Percentiles rank a stretch among this genome's conserved stretches.
Conservation (phyloP, 2,797 vertebrate genomes). For the Hipposideros larvatus region DNA sequence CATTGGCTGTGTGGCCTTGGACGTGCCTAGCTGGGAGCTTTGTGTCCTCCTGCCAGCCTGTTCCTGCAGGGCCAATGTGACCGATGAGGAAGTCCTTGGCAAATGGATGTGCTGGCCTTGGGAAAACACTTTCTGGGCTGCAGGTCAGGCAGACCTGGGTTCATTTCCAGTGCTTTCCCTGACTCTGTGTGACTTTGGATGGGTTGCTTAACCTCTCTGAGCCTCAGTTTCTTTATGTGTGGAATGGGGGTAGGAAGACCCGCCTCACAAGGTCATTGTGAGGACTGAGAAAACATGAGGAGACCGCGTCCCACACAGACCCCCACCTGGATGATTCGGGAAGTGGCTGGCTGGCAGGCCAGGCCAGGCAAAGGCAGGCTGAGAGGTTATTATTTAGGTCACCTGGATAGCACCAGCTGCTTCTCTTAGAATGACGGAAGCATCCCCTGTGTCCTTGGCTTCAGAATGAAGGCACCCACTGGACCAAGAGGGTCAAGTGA, state of each 20-base stretch:
- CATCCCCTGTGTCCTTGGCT: background rate
- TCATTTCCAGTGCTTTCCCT: background rate
- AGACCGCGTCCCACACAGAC: accelerated
- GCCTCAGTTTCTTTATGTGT: background rate
- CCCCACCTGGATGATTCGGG: background rate
- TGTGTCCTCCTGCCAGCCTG: background rate
- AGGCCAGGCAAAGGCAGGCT: background rate
- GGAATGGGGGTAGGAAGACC: background rate
- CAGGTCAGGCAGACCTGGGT: background rate
- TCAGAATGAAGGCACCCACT: background rate
- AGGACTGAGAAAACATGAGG: background rate
- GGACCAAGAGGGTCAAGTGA: background rate
- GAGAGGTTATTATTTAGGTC: background rate
- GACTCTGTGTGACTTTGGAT: background rate
- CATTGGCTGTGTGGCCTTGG: too few relatives aligned
- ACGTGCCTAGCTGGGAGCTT: background rate
- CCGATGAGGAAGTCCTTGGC: background rate
- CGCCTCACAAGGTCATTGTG: background rate
- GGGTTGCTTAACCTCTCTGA: background rate
- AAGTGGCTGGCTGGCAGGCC: too few relatives aligned
- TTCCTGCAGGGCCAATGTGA: background rate
- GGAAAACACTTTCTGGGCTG: background rate
- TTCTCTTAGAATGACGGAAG: background rate
- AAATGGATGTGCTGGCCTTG: background rate
- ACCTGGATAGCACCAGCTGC: background rate